A percentile compares a stretch with the other conserved stretches of the same genome.
phyloP scores from a whole-genome alignment of 2,888 invertebrate genomes.

The Cephus sareptanus region DNA sequence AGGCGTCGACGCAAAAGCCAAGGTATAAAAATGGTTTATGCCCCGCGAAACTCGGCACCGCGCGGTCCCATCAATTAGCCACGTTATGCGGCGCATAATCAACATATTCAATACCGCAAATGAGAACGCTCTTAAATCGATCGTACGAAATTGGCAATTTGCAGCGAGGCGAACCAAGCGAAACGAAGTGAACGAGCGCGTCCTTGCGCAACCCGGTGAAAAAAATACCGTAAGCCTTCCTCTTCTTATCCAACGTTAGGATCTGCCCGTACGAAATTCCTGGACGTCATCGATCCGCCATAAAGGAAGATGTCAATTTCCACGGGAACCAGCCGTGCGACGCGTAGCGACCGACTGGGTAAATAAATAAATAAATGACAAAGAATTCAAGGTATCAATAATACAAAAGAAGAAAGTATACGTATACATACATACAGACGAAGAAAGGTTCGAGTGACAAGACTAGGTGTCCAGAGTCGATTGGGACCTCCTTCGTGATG shows the following conservation, averaged over 20 bases:
- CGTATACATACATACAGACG: background rate
- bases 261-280: background rate
- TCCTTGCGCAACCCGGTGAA: background rate
- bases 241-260: background rate
- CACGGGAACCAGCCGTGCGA: background rate
- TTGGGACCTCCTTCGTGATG: conserved; percentile 8
- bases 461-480: conserved; percentile 2
- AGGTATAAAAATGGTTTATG: conserved; percentile 57
- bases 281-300: background rate
- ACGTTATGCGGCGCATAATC: conserved; percentile 43
- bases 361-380: background rate
- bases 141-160: conserved; percentile 3
- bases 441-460: conserved; percentile 6
- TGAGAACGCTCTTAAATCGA: conserved; percentile 37
- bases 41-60: conserved; percentile 53
- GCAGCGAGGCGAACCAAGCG: background rate
- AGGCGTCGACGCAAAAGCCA: conserved; percentile 44
- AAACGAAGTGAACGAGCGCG: background rate
- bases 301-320: background rate
- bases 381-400: background rate
- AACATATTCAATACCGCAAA: conserved; percentile 46
- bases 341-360: background rate
- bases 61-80: conserved; percentile 53
- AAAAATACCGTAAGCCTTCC: background rate
- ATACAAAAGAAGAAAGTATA: background rate